Percentiles rank a stretch among this genome's conserved stretches.
These are phyloP conservation scores for Lasaia peninsularis DNA, from an alignment of 1,140 invertebrate genomes.

Conservation along the genomic window DNA sequence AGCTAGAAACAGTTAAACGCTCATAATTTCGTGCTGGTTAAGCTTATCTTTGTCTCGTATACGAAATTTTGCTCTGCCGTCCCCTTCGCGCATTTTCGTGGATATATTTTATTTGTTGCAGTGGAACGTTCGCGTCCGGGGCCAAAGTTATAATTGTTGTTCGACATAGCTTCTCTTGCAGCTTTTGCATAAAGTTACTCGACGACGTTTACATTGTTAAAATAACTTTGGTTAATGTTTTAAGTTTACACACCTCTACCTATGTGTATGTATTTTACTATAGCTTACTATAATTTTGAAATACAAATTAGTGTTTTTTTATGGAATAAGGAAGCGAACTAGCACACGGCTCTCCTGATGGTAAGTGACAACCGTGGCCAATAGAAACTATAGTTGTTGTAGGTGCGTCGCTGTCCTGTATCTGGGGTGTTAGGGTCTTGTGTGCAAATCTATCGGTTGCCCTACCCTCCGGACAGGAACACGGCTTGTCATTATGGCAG, in stretches of 20 bases:
- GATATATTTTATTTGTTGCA: slow-evolving; percentile 74
- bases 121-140: slow-evolving; percentile 56
- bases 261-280: slow-evolving; percentile 18
- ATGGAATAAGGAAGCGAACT: too few relatives aligned
- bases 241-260: slow-evolving; percentile 44
- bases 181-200: slow-evolving; percentile 66
- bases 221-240: slow-evolving; percentile 66
- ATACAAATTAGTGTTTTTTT: background rate
- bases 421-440: too few relatives aligned
- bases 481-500: too few relatives aligned
- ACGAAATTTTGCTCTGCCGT: slow-evolving; percentile 67
- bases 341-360: too few relatives aligned
- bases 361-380: too few relatives aligned
- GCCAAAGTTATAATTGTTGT: slow-evolving; percentile 74
- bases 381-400: too few relatives aligned
- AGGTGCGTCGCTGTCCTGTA: too few relatives aligned
- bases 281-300: too few relatives aligned
- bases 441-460: too few relatives aligned
- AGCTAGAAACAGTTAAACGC: slow-evolving; percentile 77
- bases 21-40: slow-evolving; percentile 77
- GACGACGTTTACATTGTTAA: slow-evolving; percentile 61
- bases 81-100: slow-evolving; percentile 64
- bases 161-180: slow-evolving; percentile 69
- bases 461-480: too few relatives aligned
- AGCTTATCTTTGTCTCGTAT: slow-evolving; percentile 76